phyloP scores from a whole-genome alignment of 2,888 invertebrate species.

The Heliconius charithonia region DNA sequence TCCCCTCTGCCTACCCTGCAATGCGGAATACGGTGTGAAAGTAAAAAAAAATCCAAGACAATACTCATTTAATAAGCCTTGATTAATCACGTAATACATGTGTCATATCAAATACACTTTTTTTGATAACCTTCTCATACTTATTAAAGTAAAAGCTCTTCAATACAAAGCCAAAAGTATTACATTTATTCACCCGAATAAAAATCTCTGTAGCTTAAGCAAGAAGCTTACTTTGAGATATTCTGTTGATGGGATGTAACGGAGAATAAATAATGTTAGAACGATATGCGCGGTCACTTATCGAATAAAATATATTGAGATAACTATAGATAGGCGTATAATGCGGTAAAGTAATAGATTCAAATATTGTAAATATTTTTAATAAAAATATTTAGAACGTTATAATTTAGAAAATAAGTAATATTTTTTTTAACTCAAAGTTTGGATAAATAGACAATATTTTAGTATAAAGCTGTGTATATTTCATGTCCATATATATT shows the following conservation, averaged over 20 bases:
- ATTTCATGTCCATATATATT: not conserved
- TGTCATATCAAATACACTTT: conserved; percentile 11
- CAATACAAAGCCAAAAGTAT: conserved; percentile 31
- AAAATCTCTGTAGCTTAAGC: conserved; percentile 26
- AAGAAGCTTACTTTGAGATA: conserved; percentile 32
- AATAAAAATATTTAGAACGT: too few relatives aligned
- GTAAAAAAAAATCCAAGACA: not conserved
- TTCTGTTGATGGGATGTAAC: conserved; percentile 31
- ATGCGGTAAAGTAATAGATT: conserved; percentile 15
- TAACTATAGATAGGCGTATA: not conserved
- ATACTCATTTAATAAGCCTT: conserved; percentile 12
- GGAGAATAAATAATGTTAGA: conserved; percentile 34
- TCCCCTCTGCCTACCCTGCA: not conserved
- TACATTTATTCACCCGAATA: conserved; percentile 31
- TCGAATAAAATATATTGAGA: conserved; percentile 15
- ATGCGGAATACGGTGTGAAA: too few relatives aligned
- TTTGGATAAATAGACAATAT: too few relatives aligned
- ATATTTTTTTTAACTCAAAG: too few relatives aligned
- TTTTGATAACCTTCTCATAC: conserved; percentile 23
- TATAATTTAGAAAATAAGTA: too few relatives aligned
- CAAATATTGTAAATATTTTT: not conserved
- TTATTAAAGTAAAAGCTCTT: conserved; percentile 36
- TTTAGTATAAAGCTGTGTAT: not conserved
- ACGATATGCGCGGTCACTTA: conserved; percentile 32
- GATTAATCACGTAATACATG: conserved; percentile 12